phyloP scores from a whole-genome alignment of 1,140 invertebrate genomes.

The Bradynema listronoti region DNA sequence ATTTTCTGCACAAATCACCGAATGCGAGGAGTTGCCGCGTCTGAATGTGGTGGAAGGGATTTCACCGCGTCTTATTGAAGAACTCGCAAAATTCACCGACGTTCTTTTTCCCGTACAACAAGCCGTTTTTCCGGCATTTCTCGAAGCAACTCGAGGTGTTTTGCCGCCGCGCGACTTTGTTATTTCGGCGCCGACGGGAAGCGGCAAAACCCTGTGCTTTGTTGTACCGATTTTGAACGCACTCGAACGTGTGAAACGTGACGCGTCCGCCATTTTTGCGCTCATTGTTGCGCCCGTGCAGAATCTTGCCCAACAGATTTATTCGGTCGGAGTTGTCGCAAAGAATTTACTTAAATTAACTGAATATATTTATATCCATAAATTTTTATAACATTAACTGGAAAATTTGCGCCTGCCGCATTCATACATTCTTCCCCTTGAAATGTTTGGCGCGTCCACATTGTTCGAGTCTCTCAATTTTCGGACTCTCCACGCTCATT shows the following conservation, averaged over 20 bases:
- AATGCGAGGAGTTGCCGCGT: not conserved
- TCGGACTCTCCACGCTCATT: too few relatives aligned
- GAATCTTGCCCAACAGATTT: conserved; percentile 33
- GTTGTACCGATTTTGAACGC: conserved; percentile 40
- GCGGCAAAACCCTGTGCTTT: conserved; percentile 43
- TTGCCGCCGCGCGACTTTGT: conserved; percentile 40
- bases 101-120: conserved; percentile 41
- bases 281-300: conserved; percentile 33
- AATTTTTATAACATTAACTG: too few relatives aligned
- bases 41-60: conserved; percentile 18
- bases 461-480: too few relatives aligned
- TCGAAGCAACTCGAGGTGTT: conserved; percentile 9
- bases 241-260: conserved; percentile 3
- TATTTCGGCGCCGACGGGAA: conserved; percentile 41
- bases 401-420: too few relatives aligned
- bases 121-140: conserved; percentile 30
- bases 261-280: conserved; percentile 27
- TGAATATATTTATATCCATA: too few relatives aligned
- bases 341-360: too few relatives aligned
- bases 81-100: conserved; percentile 16
- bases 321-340: conserved; percentile 26
- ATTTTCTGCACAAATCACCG: conserved; percentile 30
- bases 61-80: conserved; percentile 9
- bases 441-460: too few relatives aligned
- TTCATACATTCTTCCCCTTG: too few relatives aligned